Evolutionary conservation across 2,797 vertebrate species (phyloP), one percentile per base, ranked within the genome.

Genomic region (Perodicticus potto): DNA sequence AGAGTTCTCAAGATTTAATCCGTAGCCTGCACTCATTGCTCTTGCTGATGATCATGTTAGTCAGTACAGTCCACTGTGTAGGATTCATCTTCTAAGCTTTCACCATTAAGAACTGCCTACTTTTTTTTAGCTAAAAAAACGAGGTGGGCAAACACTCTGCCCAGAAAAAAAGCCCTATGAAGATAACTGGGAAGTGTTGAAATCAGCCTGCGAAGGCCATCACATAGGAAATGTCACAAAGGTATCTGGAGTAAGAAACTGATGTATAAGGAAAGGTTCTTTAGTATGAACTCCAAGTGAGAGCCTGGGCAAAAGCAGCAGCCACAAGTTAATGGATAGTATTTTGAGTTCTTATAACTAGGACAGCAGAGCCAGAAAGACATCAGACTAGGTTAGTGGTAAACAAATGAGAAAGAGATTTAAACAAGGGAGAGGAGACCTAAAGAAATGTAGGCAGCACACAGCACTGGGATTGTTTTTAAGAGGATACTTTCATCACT

Each of bases 61-160:
- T 74, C 69, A 86, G 69, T 3, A 84, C 17, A 76, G 70, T 88
- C 59, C 40, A 90, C 2, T 82, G 45, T 67, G 22, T 8, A 80
- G 63, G 59, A 74, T n/a, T 72, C 29, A 65, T 14, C 29, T 74
- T 32, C 5, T 55, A 57, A 70, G 5, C 7, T 93, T 95, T 86
- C 16, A 76, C 32, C 61, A 74, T 37, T 0, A 91, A 37, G 40
- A 72, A 91, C 67, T 74, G 11, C 13, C 29, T 80, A n/a, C 73
- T 67, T 78, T 57, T 93, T 78, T 72, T 82, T 49, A 89, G 86
- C 63, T 84, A 93, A 96, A 77, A 29, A 96, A 77, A 29, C 14
- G 29, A 85, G 45, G 7, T 22, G 17, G 29, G 70, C n/a, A 76
- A 86, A 81, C 45, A 81, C 32, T 77, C 55, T 61, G 10, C 7